Evolutionary conservation across 2,113 vertebrate species (phyloP), one percentile per base, ranked within the genome.

Genomic region (Bothrops jararaca): DNA sequence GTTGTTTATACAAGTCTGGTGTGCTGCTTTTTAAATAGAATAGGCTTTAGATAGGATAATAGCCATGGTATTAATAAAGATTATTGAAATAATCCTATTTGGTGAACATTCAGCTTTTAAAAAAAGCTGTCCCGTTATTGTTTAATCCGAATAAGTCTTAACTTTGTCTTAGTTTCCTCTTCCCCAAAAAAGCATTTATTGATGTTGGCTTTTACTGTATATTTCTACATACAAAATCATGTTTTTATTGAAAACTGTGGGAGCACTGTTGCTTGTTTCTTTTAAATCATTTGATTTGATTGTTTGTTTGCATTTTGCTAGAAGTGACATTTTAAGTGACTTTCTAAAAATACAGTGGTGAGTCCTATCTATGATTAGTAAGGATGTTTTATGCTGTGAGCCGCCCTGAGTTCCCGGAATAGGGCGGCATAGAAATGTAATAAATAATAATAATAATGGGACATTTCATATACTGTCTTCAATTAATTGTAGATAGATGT

Each of bases 81-180:
- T 56, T 60, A 50, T 23, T 29, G 86, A 92, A 29, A 22, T 56
- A 52, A 9, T 91, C 39, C 29, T 80, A 13, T 89, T 90, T 93
- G 29, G 80, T 93, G 89, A 86, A 69, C 87, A 69, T 80, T 89
- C 88, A 52, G 20, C n/a, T 95, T 48, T 53, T 90, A 48, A 57
- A 48, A 0, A 48, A 92, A 56, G 53, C 18, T 74, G 89, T 0
- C 0, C 39, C 90, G 74, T 91, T 0, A 92, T 57, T 95, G 95
- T 53, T 54, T 42, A 57, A n/a, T 86, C 94, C 9, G 94, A 29
- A n/a, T 5, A 92, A 45, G 45, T 92, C 50, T 58, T 90, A 90
- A 88, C 34, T 50, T 58, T 57, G 12, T 57, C 39, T 54, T 85
- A 85, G 54, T 39, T 58, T 89, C 48, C 29, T 58, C 48, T 85